These are phyloP conservation scores for Melanaphis sacchari DNA, from an alignment of 1,140 invertebrate genomes.

Conservation along the genomic window DNA sequence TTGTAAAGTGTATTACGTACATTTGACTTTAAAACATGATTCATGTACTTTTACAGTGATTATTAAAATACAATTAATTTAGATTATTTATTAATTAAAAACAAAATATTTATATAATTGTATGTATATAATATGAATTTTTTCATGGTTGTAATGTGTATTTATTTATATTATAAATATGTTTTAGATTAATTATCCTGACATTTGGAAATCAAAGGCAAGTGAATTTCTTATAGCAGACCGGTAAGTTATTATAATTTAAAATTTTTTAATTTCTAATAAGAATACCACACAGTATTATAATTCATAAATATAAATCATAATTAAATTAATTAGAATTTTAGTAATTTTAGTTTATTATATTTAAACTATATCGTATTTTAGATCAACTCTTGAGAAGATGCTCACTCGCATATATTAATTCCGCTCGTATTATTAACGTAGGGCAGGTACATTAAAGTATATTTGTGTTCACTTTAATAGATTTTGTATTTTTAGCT, in stretches of 20 bases:
- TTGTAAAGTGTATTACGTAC: not conserved
- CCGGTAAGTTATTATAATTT: not conserved
- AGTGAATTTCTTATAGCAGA: not conserved
- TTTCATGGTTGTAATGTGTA: not conserved
- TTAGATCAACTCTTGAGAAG: not conserved
- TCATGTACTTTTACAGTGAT: not conserved
- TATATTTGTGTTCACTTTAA: not conserved
- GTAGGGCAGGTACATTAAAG: too few relatives aligned
- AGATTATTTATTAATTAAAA: not conserved
- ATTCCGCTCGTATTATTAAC: too few relatives aligned
- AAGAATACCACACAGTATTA: not conserved
- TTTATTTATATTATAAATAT: not conserved
- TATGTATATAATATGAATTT: not conserved
- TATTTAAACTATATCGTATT: not conserved
- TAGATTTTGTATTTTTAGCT: not conserved
- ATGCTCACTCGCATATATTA: too few relatives aligned
- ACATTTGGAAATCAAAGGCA: not conserved
- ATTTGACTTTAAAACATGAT: not conserved
- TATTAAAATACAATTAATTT: constrained; percentile 2
- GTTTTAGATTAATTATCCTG: not conserved
- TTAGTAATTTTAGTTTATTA: not conserved
- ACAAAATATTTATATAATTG: not conserved
- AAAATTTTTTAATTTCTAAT: not conserved
- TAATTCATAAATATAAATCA: not conserved
- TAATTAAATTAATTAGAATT: not conserved